Conservation (phyloP, 2,888 invertebrate genomes). For the Adela reaumurella region DNA sequence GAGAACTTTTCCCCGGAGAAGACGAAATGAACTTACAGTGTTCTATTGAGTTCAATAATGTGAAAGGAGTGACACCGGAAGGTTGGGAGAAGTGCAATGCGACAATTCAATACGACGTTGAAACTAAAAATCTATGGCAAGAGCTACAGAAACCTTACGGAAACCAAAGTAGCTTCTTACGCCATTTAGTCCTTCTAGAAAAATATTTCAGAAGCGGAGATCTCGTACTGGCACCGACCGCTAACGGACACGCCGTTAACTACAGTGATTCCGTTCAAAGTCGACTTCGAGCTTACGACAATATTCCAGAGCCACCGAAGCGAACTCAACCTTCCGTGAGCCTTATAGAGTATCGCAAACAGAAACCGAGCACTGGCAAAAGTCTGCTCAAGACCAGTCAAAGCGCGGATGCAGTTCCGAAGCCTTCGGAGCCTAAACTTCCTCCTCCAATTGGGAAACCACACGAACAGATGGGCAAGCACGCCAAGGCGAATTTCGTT, state of each 20-base stretch:
- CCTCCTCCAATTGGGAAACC: constrained; percentile 28
- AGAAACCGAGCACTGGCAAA: constrained; percentile 35
- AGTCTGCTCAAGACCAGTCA: constrained; percentile 43
- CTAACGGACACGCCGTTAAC: constrained; percentile 69
- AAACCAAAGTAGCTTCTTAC: constrained; percentile 79
- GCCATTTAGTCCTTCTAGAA: constrained; percentile 76
- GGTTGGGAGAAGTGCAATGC: constrained; percentile 82
- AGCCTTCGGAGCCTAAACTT: constrained; percentile 21
- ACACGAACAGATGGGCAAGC: constrained; percentile 19
- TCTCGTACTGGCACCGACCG: constrained; percentile 67
- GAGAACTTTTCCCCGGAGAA: constrained; percentile 78
- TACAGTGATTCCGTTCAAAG: constrained; percentile 80
- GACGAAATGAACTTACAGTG: constrained; percentile 77
- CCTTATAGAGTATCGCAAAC: constrained; percentile 39
- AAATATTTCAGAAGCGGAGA: constrained; percentile 83
- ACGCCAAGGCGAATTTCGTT: no score
- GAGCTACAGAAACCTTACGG: constrained; percentile 83
- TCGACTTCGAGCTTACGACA: constrained; percentile 73
- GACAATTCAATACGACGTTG: constrained; percentile 75
- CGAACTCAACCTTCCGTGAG: constrained; percentile 31
- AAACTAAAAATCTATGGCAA: constrained; percentile 78
- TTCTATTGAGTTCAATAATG: constrained; percentile 69
- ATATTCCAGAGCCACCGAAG: constrained; percentile 31
- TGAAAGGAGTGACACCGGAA: constrained; percentile 71
- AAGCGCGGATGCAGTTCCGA: constrained; percentile 13